Percentiles rank a stretch among this genome's conserved stretches.
phyloP scores from a whole-genome alignment of 2,113 vertebrate genomes.

The Microcebus griseorufus region DNA sequence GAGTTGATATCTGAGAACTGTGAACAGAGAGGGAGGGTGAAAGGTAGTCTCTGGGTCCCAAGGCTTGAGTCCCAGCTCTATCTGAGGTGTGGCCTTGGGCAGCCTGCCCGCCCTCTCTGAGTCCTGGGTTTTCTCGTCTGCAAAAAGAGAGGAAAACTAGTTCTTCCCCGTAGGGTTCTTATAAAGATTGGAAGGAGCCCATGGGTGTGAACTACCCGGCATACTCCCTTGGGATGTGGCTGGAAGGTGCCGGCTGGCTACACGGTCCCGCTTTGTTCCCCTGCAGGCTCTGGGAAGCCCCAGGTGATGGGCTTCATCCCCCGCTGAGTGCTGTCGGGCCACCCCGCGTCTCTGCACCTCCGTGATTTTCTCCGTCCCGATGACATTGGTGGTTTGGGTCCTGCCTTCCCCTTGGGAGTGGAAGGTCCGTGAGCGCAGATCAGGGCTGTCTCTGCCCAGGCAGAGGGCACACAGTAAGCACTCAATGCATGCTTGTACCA shows the following conservation, averaged over 20 bases:
- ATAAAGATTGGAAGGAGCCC: not conserved
- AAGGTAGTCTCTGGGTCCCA: not conserved
- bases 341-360: not conserved
- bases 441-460: fast-evolving
- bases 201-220: fast-evolving
- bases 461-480: not conserved
- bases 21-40: not conserved
- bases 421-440: not conserved
- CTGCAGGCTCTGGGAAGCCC: not conserved
- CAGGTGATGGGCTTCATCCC: too few species aligned
- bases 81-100: not conserved
- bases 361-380: not conserved
- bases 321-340: not conserved
- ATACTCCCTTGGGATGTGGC: not conserved
- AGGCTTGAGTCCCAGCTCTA: not conserved
- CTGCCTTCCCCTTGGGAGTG: fast-evolving
- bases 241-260: not conserved
- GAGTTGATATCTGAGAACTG: not conserved
- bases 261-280: not conserved
- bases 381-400: not conserved
- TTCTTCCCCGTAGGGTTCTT: not conserved
- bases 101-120: fast-evolving
- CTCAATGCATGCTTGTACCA: not conserved
- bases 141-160: not conserved
- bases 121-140: not conserved